phyloP scores from a whole-genome alignment of 1,140 invertebrate species.

The Ooceraea biroi region DNA sequence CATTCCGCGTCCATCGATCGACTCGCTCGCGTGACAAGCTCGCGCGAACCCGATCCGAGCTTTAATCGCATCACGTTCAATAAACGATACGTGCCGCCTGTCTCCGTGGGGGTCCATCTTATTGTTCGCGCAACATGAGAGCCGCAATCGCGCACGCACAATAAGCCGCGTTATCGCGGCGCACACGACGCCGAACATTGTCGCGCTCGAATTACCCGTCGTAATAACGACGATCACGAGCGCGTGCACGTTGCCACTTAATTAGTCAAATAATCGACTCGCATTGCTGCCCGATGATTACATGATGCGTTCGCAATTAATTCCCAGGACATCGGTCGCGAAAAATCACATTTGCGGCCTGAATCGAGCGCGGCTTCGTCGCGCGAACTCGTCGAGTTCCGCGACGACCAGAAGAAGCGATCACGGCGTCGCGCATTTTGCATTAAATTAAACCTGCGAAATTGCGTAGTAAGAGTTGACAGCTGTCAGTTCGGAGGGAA shows the following conservation, averaged over 20 bases:
- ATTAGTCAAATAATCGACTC: slow-evolving; percentile 48
- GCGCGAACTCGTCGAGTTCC: not conserved
- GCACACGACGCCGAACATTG: slow-evolving; percentile 30
- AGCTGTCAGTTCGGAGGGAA: no score
- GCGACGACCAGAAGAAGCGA: not conserved
- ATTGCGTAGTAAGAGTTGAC: not conserved
- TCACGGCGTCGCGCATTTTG: not conserved
- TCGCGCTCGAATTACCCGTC: slow-evolving; percentile 41
- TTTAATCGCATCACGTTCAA: slow-evolving; percentile 39
- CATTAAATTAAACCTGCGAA: not conserved
- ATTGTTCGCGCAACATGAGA: slow-evolving; percentile 36
- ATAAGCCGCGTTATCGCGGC: slow-evolving; percentile 41
- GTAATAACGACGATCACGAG: slow-evolving; percentile 46
- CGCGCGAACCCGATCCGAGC: slow-evolving; percentile 14
- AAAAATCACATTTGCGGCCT: not conserved
- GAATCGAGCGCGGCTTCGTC: not conserved
- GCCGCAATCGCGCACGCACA: not conserved
- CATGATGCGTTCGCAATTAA: slow-evolving; percentile 21
- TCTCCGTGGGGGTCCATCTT: slow-evolving; percentile 13
- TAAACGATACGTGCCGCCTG: slow-evolving; percentile 1
- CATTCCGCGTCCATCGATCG: no score
- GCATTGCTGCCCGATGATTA: not conserved
- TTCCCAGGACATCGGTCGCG: not conserved
- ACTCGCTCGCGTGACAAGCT: no score
- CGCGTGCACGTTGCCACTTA: not conserved